Conservation (phyloP, 1,140 invertebrate species). For the Lithobius niger region DNA sequence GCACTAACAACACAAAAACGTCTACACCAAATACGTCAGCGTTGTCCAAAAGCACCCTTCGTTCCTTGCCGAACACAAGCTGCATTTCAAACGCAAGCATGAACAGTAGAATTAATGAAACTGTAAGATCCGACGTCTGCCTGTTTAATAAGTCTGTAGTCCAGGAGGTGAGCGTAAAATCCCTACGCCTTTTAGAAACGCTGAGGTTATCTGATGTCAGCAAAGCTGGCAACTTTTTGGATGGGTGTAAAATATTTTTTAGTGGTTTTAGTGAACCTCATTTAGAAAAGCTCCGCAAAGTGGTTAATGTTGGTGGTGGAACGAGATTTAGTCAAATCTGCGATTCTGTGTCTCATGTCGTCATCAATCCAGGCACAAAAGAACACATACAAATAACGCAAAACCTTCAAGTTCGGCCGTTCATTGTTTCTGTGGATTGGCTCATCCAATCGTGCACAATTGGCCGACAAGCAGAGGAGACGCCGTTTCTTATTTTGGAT, state of each 20-base stretch:
- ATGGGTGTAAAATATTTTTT: slow-evolving; percentile 60
- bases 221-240: slow-evolving; percentile 55
- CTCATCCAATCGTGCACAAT: slow-evolving; percentile 52
- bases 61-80: too few species aligned
- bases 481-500: slow-evolving; percentile 17
- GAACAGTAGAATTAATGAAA: slow-evolving; percentile 17
- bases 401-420: slow-evolving; percentile 36
- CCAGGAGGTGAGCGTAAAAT: background rate
- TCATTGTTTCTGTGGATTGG: slow-evolving; percentile 55
- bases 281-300: slow-evolving; percentile 57
- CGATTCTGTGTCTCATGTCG: slow-evolving; percentile 62
- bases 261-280: slow-evolving; percentile 46
- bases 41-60: too few species aligned
- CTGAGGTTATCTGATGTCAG: slow-evolving; percentile 50
- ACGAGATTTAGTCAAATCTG: slow-evolving; percentile 58
- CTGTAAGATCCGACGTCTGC: slow-evolving; percentile 5
- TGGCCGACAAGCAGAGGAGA: slow-evolving; percentile 43
- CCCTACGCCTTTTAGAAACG: slow-evolving; percentile 38
- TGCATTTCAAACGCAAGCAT: too few species aligned
- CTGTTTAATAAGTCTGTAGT: background rate
- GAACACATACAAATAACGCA: slow-evolving; percentile 16
- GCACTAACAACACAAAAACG: too few species aligned
- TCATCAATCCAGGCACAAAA: slow-evolving; percentile 45
- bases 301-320: slow-evolving; percentile 65
- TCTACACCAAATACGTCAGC: too few species aligned